Conservation (phyloP, 2,113 vertebrate species). For the Pangasianodon gigas region DNA sequence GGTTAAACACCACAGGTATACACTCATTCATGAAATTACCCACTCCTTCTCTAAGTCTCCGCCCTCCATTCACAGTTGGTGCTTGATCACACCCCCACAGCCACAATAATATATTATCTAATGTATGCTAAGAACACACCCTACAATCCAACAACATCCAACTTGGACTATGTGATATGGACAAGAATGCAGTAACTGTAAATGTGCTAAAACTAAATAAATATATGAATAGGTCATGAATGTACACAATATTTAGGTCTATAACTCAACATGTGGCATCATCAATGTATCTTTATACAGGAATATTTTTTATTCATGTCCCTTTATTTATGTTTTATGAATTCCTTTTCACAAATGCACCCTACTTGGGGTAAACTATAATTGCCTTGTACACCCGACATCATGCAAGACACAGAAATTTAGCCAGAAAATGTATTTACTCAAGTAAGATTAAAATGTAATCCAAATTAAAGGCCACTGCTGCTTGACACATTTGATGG, state of each 20-base stretch:
- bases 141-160: neutral
- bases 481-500: neutral
- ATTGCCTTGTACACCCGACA: neutral
- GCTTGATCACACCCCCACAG: neutral
- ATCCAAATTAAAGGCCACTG: neutral
- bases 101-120: no score
- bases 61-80: neutral
- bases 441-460: neutral
- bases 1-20: neutral
- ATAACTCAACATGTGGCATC: neutral
- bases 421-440: neutral
- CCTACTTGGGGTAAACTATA: no score
- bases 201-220: neutral
- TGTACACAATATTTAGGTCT: neutral
- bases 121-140: neutral
- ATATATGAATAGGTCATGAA: neutral
- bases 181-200: neutral
- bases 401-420: neutral
- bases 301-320: no score
- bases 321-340: no score
- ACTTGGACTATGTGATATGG: neutral
- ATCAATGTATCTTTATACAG: no score
- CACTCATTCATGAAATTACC: neutral
- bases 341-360: no score
- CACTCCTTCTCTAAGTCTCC: neutral